phyloP scores from a whole-genome alignment of 53 echinoderm and acorn worm species.

The Paelopatides confundens region DNA sequence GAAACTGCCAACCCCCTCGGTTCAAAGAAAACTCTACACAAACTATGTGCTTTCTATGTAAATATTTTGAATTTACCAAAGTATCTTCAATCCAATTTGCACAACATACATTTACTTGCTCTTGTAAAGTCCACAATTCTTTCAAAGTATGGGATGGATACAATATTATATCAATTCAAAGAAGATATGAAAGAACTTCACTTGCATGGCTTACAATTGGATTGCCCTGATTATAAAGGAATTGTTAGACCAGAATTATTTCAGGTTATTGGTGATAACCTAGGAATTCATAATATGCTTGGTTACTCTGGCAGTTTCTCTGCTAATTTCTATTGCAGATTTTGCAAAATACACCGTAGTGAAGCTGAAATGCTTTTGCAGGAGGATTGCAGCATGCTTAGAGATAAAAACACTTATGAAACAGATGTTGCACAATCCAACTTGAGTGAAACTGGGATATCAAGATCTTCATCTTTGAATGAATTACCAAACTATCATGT shows the following conservation, averaged over 20 bases:
- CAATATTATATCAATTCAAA: neutral
- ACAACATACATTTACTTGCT: constrained; percentile 28
- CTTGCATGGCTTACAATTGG: neutral
- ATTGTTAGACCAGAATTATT: neutral
- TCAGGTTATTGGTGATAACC: constrained; percentile 21
- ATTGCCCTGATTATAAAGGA: constrained; percentile 15
- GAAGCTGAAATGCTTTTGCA: constrained; percentile 22
- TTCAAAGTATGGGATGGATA: constrained; percentile 18
- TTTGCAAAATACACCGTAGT: constrained; percentile 41
- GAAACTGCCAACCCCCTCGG: constrained; percentile 53
- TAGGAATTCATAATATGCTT: neutral
- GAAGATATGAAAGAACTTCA: constrained; percentile 1
- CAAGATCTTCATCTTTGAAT: constrained; percentile 9
- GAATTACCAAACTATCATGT: constrained; percentile 16
- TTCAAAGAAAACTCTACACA: constrained; percentile 35
- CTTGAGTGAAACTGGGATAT: neutral
- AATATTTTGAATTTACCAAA: constrained; percentile 5
- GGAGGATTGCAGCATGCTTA: constrained; percentile 5
- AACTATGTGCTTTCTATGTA: constrained; percentile 4
- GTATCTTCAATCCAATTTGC: neutral
- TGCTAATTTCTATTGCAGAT: constrained; percentile 16
- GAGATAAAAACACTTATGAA: neutral
- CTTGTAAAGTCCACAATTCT: neutral
- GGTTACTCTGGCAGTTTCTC: constrained; percentile 14
- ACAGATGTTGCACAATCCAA: neutral